phyloP scores from a whole-genome alignment of 2,888 invertebrate genomes.

The Brenthis hecate region DNA sequence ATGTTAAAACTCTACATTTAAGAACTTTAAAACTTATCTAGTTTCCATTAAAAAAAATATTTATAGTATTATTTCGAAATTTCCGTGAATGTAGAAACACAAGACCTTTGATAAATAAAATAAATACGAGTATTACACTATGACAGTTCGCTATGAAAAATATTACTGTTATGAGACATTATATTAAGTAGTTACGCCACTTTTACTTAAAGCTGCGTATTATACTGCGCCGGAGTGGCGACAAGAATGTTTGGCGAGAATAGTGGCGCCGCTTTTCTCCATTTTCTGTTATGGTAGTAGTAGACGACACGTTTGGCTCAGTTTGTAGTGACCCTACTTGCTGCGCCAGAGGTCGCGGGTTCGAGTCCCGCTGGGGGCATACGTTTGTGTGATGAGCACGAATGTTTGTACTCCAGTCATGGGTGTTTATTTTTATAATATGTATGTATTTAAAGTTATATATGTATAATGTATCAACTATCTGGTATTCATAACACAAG shows the following conservation, averaged over 20 bases:
- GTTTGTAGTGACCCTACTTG: no score
- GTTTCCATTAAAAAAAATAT: conserved; percentile 16
- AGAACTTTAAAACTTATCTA: no score
- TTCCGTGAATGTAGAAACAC: conserved; percentile 7
- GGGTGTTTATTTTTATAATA: no score
- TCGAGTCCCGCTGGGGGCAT: no score
- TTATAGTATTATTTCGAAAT: conserved; percentile 24
- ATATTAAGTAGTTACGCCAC: conserved; percentile 38
- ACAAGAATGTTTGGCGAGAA: conserved; percentile 25
- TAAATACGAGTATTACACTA: conserved; percentile 28
- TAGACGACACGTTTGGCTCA: no score
- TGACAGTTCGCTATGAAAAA: conserved; percentile 17
- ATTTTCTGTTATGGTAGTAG: conserved; percentile 29
- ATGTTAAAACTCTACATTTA: no score
- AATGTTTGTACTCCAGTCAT: no score
- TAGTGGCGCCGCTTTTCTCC: conserved; percentile 33
- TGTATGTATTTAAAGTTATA: no score
- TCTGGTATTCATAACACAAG: no score
- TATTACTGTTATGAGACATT: conserved; percentile 36
- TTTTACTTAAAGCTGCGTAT: conserved; percentile 34
- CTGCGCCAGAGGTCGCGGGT: no score
- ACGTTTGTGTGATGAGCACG: no score
- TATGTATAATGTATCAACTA: no score
- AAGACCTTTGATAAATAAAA: conserved; percentile 17
- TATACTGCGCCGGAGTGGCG: conserved; percentile 25